A percentile compares a stretch with the other conserved stretches of the same genome.
Evolutionary conservation across 1,140 invertebrate genomes (phyloP).

Genomic region (Papilio polyxenes): DNA sequence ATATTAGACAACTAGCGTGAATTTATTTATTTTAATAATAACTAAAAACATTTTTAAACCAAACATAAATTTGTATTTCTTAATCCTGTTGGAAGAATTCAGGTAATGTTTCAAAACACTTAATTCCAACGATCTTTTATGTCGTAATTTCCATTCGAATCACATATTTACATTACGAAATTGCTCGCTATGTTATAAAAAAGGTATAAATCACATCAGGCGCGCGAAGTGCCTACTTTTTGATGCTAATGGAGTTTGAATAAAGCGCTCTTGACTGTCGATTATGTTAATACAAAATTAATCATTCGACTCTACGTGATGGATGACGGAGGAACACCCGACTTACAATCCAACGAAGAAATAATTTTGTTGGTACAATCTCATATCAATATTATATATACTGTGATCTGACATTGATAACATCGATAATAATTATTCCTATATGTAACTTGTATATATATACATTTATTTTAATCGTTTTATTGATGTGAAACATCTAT

Average conservation of each 20-base stretch:
- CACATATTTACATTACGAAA: conserved; percentile 26
- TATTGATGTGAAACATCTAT: no score
- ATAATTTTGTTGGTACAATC: neutral
- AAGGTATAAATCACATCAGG: conserved; percentile 35
- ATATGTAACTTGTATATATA: no score
- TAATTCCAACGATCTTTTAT: neutral
- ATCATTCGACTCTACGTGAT: conserved; percentile 20
- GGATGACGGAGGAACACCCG: neutral
- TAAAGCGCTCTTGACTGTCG: conserved; percentile 31
- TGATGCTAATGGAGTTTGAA: conserved; percentile 37
- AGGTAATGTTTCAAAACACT: neutral
- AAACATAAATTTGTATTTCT: no score
- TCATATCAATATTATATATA: neutral
- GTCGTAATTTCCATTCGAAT: neutral
- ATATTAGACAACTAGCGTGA: no score
- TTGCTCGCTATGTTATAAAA: conserved; percentile 15
- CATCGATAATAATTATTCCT: no score
- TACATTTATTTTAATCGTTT: no score
- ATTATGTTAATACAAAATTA: conserved; percentile 37
- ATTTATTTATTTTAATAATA: no score
- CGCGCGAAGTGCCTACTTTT: conserved; percentile 32
- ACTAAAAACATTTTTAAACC: no score
- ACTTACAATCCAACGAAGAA: neutral
- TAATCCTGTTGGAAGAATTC: neutral
- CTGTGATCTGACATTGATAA: no score